phyloP scores from a whole-genome alignment of 2,888 invertebrate species.

The Coleophora deauratella region DNA sequence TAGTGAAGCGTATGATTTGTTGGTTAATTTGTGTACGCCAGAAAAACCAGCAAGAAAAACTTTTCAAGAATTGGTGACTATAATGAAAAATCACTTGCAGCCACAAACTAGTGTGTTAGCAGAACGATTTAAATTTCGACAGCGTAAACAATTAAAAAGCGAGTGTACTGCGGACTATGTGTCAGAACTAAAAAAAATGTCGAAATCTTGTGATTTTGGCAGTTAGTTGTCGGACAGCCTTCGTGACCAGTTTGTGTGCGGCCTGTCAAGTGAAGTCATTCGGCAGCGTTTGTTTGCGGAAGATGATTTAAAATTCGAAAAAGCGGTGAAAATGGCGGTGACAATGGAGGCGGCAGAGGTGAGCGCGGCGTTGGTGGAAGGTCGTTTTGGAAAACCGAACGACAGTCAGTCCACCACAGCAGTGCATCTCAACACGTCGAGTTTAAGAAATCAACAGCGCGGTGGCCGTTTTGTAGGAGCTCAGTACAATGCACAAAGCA shows the following conservation, averaged over 20 bases:
- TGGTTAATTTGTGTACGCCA: conserved; percentile 7
- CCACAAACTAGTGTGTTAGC: conserved; percentile 5
- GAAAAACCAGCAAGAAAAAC: conserved; percentile 5
- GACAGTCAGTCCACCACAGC: not conserved
- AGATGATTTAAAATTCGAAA: conserved; percentile 3
- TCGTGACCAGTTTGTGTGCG: conserved; percentile 20
- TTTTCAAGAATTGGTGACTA: not conserved
- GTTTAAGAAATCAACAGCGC: not conserved
- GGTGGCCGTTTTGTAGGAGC: not conserved
- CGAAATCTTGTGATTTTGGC: conserved; percentile 9
- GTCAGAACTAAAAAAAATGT: conserved; percentile 5
- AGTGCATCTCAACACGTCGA: not conserved
- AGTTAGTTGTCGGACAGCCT: conserved; percentile 16
- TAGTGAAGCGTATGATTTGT: conserved; percentile 1
- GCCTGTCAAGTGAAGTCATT: conserved; percentile 11
- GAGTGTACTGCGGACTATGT: conserved; percentile 5
- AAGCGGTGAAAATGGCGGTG: conserved; percentile 9
- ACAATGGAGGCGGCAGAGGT: conserved; percentile 14
- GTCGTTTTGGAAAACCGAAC: not conserved
- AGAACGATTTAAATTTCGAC: conserved; percentile 10
- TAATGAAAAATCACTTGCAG: conserved; percentile 7
- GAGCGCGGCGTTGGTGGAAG: conserved; percentile 10
- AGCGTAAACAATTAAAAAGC: conserved; percentile 1
- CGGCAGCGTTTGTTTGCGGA: conserved; percentile 19
- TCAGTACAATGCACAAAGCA: not conserved